Conservation (phyloP, 2,888 invertebrate species). For the Lasius platythorax region DNA sequence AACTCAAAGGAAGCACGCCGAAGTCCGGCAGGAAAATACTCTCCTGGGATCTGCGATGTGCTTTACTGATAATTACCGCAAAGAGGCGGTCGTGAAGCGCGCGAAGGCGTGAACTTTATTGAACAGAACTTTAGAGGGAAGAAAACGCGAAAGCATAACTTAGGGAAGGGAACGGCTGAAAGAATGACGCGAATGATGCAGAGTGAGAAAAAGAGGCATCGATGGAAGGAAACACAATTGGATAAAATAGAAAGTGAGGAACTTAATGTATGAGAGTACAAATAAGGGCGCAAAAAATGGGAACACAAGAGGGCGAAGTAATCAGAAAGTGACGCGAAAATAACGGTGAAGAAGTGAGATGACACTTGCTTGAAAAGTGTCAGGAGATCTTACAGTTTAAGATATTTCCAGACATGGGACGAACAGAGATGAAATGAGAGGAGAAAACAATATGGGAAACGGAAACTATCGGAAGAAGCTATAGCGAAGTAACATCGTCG, state of each 20-base stretch:
- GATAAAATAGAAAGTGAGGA: background rate
- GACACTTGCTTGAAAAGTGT: slow-evolving; percentile 9
- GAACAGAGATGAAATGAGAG: slow-evolving; percentile 11
- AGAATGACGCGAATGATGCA: slow-evolving; percentile 1
- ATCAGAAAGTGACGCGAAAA: background rate
- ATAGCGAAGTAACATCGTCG: slow-evolving; percentile 53
- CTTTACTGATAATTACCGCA: slow-evolving; percentile 54
- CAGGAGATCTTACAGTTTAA: slow-evolving; percentile 13
- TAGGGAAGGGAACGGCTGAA: background rate
- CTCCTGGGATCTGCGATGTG: slow-evolving; percentile 47
- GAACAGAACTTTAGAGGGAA: slow-evolving; percentile 18
- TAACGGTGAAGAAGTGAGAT: background rate
- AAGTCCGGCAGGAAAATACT: slow-evolving; percentile 63
- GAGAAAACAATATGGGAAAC: slow-evolving; percentile 15
- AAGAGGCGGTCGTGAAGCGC: background rate
- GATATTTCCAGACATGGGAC: slow-evolving; percentile 33
- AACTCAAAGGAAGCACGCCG: slow-evolving; percentile 56
- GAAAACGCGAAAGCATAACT: slow-evolving; percentile 34
- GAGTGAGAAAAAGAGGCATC: background rate
- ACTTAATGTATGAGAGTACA: background rate
- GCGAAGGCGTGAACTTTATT: background rate
- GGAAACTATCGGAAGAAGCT: slow-evolving; percentile 32
- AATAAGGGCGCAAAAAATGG: background rate
- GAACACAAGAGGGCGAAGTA: too few species aligned
- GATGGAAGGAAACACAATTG: background rate